Base-by-base conservation (phyloP, 2,113 vertebrate genomes). In the Coptodon bakossiorum region DNA sequence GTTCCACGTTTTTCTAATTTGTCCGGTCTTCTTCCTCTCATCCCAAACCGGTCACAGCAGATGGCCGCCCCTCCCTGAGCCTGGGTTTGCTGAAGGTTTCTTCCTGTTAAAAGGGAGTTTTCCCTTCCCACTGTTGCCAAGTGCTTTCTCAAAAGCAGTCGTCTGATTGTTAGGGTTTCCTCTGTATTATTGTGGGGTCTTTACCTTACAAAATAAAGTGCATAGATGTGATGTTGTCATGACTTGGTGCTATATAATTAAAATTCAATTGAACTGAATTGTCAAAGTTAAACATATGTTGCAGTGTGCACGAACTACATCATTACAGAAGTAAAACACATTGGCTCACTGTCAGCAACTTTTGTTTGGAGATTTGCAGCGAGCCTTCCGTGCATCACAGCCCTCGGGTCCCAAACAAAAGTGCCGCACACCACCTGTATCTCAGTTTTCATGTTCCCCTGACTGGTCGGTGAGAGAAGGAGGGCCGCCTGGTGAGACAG, bases 401-500 rank as follows among this genome's bases (percentile, higher is more conserved):
- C 92, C 93, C 86, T 88, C 83, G 17, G 82, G 82, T 79, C 50
- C 92, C 85, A 88, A 82, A 95, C 83, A 95, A 95, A 96, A 92
- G 91, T 7, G 45, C 81, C 4, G 79, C 91, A 92, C 85, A 93
- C 53, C 61, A 17, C 95, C 89, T 1, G 89, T 76, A 84, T 94
- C 94, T 95, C 89, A 87, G 91, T 95, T 95, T 96, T 91, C 91
- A 96, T 89, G 93, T 88, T 90, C 83, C 91, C 16, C 89, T 90
- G 90, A 94, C 91, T 84, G 40, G 85, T 57, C 59, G 86, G 90
- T 91, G 94, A 94, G 89, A 91, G 93, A 86, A 78, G 83, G 84
- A 81, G 87, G 87, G 86, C 79, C 2, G 82, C 83, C 76, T 5
- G n/a, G 57, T 61, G 54, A 71, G 84, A 88, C n/a, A 81, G 71